A percentile compares a stretch with the other conserved stretches of the same genome.
These are phyloP conservation scores for Pimephales promelas DNA, from an alignment of 2,113 vertebrate genomes.

Conservation along the genomic window DNA sequence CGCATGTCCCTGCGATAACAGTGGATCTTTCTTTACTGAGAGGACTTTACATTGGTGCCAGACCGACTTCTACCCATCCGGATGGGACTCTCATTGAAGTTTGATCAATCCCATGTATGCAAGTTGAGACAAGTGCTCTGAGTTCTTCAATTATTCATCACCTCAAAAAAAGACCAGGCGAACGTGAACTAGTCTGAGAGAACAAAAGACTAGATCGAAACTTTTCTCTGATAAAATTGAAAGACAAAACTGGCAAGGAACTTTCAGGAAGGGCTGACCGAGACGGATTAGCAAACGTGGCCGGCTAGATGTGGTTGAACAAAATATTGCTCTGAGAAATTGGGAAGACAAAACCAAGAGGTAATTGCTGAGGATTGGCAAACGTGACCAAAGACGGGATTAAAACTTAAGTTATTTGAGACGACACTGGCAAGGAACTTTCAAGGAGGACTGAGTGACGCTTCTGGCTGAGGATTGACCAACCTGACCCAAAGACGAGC, in stretches of 20 bases:
- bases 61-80: constrained; percentile 33
- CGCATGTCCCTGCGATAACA: constrained; percentile 27
- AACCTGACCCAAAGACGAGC: no score
- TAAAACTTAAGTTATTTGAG: not conserved
- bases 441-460: not conserved
- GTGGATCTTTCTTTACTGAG: constrained; percentile 33
- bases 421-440: no score
- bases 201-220: constrained; percentile 53
- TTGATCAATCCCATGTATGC: constrained; percentile 41
- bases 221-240: constrained; percentile 10
- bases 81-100: constrained; percentile 31
- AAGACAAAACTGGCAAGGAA: not conserved
- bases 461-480: not conserved
- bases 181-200: constrained; percentile 48
- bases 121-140: constrained; percentile 58
- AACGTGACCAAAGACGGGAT: not conserved
- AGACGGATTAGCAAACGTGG: not conserved
- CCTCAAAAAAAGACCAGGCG: constrained; percentile 48
- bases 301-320: no score
- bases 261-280: not conserved
- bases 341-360: no score
- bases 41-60: constrained; percentile 26
- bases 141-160: constrained; percentile 71
- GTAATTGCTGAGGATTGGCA: not conserved
- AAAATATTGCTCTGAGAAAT: no score